Evolutionary conservation across 2,797 vertebrate genomes (phyloP).

Genomic region (Lagothrix lagotricha): DNA sequence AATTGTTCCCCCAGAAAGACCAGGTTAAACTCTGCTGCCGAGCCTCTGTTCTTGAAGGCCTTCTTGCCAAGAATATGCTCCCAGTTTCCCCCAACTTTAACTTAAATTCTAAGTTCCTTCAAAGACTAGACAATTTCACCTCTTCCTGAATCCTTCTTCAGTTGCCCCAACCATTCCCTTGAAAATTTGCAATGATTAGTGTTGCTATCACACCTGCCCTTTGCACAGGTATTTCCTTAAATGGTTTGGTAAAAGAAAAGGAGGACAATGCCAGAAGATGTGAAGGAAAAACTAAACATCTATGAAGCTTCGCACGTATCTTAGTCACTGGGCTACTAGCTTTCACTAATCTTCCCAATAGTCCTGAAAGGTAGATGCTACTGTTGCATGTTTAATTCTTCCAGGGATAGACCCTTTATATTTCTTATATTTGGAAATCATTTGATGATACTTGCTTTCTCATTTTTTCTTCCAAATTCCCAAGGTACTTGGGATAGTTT

Average conservation of each 20-base stretch:
- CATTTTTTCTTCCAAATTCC: constrained; percentile 76
- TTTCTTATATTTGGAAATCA: constrained; percentile 24
- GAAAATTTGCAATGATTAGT: background rate
- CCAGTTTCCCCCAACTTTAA: background rate
- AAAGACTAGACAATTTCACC: background rate
- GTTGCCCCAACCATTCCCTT: background rate
- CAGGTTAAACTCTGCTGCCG: background rate
- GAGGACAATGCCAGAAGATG: background rate
- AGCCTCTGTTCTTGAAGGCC: background rate
- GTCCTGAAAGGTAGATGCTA: background rate
- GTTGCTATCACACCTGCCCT: background rate
- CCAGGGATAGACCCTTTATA: background rate
- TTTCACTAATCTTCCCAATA: background rate
- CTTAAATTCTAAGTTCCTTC: background rate
- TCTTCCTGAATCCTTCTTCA: background rate
- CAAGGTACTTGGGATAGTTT: background rate
- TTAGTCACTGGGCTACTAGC: background rate
- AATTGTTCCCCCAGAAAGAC: background rate
- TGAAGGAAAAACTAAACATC: background rate
- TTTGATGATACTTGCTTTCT: background rate
- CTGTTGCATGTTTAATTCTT: background rate
- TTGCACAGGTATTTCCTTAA: background rate
- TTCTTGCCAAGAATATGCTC: background rate
- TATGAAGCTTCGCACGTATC: background rate
- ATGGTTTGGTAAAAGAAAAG: background rate